Conservation (phyloP, 2,797 vertebrate species). For the Anguilla pacifica region DNA sequence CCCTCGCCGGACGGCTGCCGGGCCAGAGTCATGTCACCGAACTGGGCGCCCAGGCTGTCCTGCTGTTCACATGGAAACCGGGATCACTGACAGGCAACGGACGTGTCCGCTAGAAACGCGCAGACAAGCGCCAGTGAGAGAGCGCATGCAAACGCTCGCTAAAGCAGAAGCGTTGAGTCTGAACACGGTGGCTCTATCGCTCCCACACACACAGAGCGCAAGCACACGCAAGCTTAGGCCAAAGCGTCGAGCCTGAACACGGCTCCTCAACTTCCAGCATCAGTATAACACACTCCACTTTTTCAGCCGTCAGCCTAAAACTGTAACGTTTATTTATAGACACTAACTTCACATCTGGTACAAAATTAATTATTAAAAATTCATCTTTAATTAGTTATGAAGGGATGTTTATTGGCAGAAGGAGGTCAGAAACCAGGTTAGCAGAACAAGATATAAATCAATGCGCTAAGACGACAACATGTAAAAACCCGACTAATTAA, state of each 20-base stretch:
- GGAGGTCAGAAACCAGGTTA: constrained; percentile 36
- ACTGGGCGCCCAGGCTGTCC: constrained; percentile 88
- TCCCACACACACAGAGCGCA: neutral
- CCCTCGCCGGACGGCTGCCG: constrained; percentile 79
- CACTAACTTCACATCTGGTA: constrained; percentile 45
- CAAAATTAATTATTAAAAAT: constrained; percentile 44
- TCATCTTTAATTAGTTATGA: constrained; percentile 46
- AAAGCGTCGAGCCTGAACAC: neutral
- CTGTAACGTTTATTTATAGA: constrained; percentile 41
- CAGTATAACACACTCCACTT: neutral
- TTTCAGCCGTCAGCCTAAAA: neutral
- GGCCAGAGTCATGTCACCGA: constrained; percentile 91
- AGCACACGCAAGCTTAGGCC: neutral
- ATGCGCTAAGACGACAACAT: neutral
- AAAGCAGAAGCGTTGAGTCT: neutral
- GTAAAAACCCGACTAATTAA: constrained; percentile 21
- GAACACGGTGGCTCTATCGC: neutral
- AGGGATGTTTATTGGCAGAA: constrained; percentile 39
- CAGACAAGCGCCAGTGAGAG: neutral
- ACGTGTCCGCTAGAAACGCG: no score
- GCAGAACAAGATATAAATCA: constrained; percentile 36
- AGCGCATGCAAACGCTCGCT: neutral
- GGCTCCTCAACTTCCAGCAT: neutral
- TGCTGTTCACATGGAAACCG: constrained; percentile 63
- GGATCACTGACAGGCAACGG: neutral